Evolutionary conservation across 2,888 invertebrate genomes (phyloP).

Genomic region (Chorisops tibialis): DNA sequence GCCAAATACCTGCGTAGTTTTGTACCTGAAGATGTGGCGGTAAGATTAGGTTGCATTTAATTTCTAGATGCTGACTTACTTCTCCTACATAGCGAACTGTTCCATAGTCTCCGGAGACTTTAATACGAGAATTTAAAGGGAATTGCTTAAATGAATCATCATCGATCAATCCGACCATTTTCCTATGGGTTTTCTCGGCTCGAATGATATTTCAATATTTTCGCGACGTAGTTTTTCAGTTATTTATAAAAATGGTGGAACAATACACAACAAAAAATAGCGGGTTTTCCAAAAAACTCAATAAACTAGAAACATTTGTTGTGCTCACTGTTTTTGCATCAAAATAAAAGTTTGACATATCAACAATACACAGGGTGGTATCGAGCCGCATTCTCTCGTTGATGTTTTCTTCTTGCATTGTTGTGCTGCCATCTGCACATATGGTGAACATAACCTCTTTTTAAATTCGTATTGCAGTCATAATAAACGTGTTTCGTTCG

Average conservation of each 20-base stretch:
- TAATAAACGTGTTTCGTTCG: too few species aligned
- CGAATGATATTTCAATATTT: too few species aligned
- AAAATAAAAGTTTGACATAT: not conserved
- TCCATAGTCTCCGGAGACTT: constrained; percentile 52
- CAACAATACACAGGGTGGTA: too few species aligned
- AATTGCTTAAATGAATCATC: constrained; percentile 46
- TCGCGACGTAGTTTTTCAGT: too few species aligned
- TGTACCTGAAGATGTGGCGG: constrained; percentile 52
- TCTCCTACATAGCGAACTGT: constrained; percentile 76
- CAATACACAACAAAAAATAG: too few species aligned
- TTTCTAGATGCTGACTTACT: constrained; percentile 40
- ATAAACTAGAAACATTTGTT: not conserved
- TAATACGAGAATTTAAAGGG: constrained; percentile 48
- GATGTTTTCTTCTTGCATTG: too few species aligned
- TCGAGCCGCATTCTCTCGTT: too few species aligned
- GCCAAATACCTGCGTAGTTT: constrained; percentile 73
- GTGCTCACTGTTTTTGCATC: not conserved
- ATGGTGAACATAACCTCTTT: too few species aligned
- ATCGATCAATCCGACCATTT: constrained; percentile 50
- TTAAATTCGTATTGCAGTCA: too few species aligned
- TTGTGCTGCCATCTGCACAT: too few species aligned
- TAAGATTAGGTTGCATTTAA: not conserved
- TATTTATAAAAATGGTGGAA: too few species aligned
- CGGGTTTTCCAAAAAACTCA: not conserved
- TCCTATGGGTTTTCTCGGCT: constrained; percentile 7